These are phyloP conservation scores for Ahaetulla prasina DNA, from an alignment of 2,113 vertebrate species.

Conservation along the genomic window DNA sequence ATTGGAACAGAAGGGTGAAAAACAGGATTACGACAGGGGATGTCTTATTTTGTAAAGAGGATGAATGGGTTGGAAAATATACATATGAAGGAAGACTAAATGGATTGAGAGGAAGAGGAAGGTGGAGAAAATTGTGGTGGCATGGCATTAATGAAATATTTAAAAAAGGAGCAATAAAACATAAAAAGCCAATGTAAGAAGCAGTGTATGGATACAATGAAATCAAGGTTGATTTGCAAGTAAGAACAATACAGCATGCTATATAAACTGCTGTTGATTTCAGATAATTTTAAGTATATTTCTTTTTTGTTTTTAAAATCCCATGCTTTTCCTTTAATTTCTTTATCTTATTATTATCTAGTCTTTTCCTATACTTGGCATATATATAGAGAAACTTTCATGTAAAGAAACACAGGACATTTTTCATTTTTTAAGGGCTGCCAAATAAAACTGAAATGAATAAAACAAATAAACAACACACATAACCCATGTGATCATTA, in stretches of 20 bases:
- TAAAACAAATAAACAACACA: background rate
- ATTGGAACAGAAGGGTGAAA: conserved; percentile 75
- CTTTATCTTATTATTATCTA: background rate
- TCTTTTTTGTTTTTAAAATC: background rate
- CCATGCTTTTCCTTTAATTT: background rate
- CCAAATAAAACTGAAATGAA: background rate
- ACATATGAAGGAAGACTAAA: background rate
- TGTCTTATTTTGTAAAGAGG: background rate
- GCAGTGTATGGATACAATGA: background rate
- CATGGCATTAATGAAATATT: background rate
- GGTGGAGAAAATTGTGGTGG: background rate
- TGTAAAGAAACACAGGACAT: background rate
- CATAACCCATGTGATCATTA: background rate
- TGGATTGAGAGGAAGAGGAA: background rate
- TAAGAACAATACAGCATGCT: background rate
- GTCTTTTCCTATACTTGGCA: background rate
- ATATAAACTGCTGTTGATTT: background rate
- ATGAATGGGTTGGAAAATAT: background rate
- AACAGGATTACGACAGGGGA: conserved; percentile 80
- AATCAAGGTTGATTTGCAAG: background rate
- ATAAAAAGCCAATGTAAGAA: background rate
- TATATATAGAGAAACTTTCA: background rate
- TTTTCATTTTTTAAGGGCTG: background rate
- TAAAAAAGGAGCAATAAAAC: background rate
- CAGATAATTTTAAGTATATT: background rate